Conservation (phyloP, 2,113 vertebrate species). For the Sphaerodactylus townsendi region DNA sequence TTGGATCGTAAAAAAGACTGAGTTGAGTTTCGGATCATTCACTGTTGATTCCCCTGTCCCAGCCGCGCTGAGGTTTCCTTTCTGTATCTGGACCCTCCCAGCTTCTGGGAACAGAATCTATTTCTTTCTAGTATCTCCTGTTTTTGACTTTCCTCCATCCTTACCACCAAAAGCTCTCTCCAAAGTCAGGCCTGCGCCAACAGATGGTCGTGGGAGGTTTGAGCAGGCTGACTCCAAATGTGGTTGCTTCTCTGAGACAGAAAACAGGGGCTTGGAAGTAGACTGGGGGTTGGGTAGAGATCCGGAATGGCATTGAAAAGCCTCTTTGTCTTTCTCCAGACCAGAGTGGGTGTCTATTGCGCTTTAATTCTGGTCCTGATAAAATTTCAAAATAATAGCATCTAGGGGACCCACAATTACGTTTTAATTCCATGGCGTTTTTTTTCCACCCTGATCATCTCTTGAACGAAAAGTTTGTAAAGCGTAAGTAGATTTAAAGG, state of each 20-base stretch:
- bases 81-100: slow-evolving; percentile 19
- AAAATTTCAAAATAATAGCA: neutral
- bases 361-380: too few species aligned
- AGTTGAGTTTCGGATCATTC: neutral
- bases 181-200: neutral
- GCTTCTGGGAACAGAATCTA: neutral
- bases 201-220: neutral
- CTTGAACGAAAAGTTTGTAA: too few species aligned
- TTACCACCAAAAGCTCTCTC: neutral
- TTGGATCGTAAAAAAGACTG: too few species aligned
- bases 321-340: neutral
- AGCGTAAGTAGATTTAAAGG: too few species aligned
- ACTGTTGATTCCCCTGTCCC: slow-evolving; percentile 3
- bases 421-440: too few species aligned
- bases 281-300: neutral
- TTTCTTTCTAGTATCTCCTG: neutral
- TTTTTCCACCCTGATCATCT: too few species aligned
- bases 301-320: neutral
- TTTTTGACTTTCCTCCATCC: neutral
- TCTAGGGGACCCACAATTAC: too few species aligned
- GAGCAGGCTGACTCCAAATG: neutral
- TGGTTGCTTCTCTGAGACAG: neutral
- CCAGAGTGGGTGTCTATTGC: neutral
- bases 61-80: slow-evolving; percentile 28
- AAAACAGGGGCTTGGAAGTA: neutral